These are phyloP conservation scores for Engraulis encrasicolus DNA, from an alignment of 2,113 vertebrate genomes.

Conservation along the genomic window DNA sequence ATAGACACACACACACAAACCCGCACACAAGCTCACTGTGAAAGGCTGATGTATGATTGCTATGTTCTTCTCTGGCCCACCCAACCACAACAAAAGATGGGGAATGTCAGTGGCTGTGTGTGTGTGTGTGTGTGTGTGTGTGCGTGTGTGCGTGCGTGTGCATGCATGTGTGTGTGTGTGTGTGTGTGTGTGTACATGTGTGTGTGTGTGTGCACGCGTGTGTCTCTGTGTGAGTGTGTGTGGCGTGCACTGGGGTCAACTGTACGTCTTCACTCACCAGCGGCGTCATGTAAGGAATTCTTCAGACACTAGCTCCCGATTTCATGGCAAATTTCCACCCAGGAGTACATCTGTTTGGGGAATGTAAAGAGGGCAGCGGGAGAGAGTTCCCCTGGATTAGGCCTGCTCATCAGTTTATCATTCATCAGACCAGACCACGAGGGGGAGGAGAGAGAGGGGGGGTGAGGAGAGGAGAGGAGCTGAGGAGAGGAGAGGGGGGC, in stretches of 20 bases:
- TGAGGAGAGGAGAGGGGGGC: too few relatives aligned
- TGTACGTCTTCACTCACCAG: conserved; percentile 58
- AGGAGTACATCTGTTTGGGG: conserved; percentile 69
- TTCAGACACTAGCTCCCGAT: conserved; percentile 65
- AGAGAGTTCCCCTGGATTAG: conserved; percentile 71
- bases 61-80: conserved; percentile 41
- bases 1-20: conserved; percentile 2
- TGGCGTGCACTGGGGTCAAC: conserved; percentile 52
- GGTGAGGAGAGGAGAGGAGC: conserved; percentile 13
- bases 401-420: conserved; percentile 76
- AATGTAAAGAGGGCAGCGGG: conserved; percentile 63
- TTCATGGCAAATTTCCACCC: conserved; percentile 75
- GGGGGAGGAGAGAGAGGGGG: conserved; percentile 40
- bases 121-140: too few relatives aligned
- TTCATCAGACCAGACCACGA: conserved; percentile 66
- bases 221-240: too few relatives aligned
- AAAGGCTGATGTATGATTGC: conserved; percentile 36
- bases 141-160: too few relatives aligned
- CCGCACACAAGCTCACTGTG: conserved; percentile 36
- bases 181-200: too few relatives aligned
- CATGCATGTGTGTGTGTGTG: too few relatives aligned
- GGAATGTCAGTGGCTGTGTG: too few relatives aligned
- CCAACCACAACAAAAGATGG: conserved; percentile 50
- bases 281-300: conserved; percentile 66
- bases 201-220: too few relatives aligned